These are phyloP conservation scores for Propithecus perrieri DNA, from an alignment of 2,797 vertebrate species.

Conservation along the genomic window DNA sequence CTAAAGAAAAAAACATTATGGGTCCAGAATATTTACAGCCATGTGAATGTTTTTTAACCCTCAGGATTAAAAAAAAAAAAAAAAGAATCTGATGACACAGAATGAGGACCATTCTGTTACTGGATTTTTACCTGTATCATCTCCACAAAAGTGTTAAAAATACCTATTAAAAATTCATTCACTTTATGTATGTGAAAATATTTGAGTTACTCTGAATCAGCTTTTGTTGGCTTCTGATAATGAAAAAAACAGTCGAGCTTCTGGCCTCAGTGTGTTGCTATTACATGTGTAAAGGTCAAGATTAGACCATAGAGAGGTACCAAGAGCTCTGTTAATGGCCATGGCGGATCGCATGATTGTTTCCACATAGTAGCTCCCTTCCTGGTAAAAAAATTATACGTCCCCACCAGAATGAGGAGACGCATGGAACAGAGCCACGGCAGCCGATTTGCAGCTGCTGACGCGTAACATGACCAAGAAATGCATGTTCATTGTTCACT, in stretches of 20 bases:
- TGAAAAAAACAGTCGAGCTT: neutral
- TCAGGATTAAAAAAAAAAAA: neutral
- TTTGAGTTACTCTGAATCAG: neutral
- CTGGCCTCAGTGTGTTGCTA: neutral
- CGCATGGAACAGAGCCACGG: neutral
- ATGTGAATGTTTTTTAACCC: neutral
- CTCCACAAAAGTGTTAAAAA: neutral
- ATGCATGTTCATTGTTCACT: neutral
- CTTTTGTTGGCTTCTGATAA: neutral
- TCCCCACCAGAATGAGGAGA: neutral
- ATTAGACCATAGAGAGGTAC: neutral
- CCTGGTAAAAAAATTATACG: neutral
- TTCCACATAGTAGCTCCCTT: neutral
- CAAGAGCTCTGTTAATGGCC: neutral
- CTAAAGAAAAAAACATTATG: neutral
- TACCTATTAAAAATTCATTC: neutral
- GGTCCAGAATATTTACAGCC: neutral
- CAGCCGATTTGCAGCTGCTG: neutral
- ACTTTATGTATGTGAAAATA: neutral
- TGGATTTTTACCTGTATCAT: neutral
- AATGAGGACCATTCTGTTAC: neutral
- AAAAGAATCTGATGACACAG: neutral
- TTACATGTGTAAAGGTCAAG: neutral
- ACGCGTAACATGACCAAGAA: neutral
- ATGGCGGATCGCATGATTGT: fast-evolving